Conservation (phyloP, 1,140 invertebrate genomes). For the Cardiocondyla obscurior region DNA sequence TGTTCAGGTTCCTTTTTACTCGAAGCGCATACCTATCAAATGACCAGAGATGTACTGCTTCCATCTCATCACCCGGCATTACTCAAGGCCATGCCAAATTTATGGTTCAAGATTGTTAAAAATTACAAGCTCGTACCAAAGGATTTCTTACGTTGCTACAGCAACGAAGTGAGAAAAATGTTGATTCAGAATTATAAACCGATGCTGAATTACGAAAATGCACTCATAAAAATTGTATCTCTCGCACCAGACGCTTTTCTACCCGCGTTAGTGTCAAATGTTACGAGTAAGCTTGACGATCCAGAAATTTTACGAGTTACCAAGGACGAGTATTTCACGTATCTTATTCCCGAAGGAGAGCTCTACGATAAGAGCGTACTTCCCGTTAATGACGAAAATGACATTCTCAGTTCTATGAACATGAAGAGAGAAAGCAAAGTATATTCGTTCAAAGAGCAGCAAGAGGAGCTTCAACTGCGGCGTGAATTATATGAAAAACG, state of each 20-base stretch:
- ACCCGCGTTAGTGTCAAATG: constrained; percentile 84
- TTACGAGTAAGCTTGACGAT: constrained; percentile 86
- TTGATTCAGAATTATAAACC: constrained; percentile 86
- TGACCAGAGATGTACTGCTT: constrained; percentile 85
- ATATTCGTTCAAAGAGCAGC: constrained; percentile 98
- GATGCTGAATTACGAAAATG: constrained; percentile 86
- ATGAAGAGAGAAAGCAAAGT: constrained; percentile 98
- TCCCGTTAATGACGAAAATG: constrained; percentile 88
- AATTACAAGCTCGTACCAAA: constrained; percentile 85
- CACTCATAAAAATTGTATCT: constrained; percentile 86
- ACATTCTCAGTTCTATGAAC: constrained; percentile 89
- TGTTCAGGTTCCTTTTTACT: constrained; percentile 78
- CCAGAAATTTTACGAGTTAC: constrained; percentile 89
- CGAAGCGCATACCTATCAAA: constrained; percentile 74
- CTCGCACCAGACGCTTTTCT: constrained; percentile 88
- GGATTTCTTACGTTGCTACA: constrained; percentile 85
- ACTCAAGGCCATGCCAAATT: constrained; percentile 82
- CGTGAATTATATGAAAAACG: constrained; percentile 96
- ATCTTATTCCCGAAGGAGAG: constrained; percentile 93
- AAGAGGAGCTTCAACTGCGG: constrained; percentile 95
- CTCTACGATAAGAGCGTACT: constrained; percentile 96
- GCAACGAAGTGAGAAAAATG: constrained; percentile 85
- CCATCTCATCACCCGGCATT: constrained; percentile 89
- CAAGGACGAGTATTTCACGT: constrained; percentile 95
- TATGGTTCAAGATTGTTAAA: constrained; percentile 87